A percentile compares a stretch with the other conserved stretches of the same genome.
Conservation (phyloP, 2,888 invertebrate species). For the Thera britannica region DNA sequence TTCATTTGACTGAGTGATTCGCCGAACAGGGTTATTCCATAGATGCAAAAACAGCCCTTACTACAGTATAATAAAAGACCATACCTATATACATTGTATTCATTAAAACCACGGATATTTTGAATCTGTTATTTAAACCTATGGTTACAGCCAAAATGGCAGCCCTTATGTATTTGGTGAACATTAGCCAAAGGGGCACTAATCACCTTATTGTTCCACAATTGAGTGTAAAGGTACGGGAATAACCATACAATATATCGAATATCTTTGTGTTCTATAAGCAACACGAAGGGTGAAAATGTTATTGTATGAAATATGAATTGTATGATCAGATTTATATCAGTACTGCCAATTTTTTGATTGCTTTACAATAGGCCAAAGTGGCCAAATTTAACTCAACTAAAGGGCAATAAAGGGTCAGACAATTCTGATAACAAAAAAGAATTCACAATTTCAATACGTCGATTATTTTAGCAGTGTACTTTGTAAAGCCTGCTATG, state of each 20-base stretch:
- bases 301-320: constrained; percentile 30
- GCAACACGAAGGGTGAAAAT: constrained; percentile 29
- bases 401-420: constrained; percentile 1
- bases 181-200: constrained; percentile 58
- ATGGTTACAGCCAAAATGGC: not conserved
- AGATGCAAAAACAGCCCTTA: no score
- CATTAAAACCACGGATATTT: not conserved
- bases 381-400: constrained; percentile 1
- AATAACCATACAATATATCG: constrained; percentile 40
- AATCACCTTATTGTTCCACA: constrained; percentile 67
- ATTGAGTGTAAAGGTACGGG: constrained; percentile 52
- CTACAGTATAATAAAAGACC: not conserved
- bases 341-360: constrained; percentile 21
- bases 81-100: not conserved
- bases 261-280: constrained; percentile 28
- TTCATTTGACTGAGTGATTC: no score
- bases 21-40: no score
- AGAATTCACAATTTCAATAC: not conserved
- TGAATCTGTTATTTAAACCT: constrained; percentile 4
- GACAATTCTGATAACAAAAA: not conserved
- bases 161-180: constrained; percentile 3
- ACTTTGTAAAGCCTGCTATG: not conserved
- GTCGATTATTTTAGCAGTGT: not conserved
- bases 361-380: constrained; percentile 28
- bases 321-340: constrained; percentile 30